Evolutionary conservation across 2,113 vertebrate genomes (phyloP), one percentile per base, ranked within the genome.

Genomic region (Vimba vimba): DNA sequence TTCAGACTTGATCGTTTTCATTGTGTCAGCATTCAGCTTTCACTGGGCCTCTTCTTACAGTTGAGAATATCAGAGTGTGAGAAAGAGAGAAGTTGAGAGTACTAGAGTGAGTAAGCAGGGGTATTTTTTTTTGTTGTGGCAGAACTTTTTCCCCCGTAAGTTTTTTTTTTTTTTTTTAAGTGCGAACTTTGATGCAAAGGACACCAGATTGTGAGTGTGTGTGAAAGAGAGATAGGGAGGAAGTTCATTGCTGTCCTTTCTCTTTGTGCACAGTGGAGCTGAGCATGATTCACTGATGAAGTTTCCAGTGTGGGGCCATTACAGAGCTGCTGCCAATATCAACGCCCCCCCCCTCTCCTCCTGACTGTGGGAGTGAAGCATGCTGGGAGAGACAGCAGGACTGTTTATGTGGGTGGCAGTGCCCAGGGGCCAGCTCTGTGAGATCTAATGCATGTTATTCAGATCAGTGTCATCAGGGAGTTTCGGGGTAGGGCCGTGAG

Each of bases 261-360:
- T 79, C 30, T 83, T 43, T 85, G 43, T 85, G 39, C 43, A 64
- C 50, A 23, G 23, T 62, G 64, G 80, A 87, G 79, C 91, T 92
- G 92, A 93, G 91, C 89, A 91, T 92, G 92, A 94, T 94, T 94
- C 93, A 82, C 91, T 95, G 92, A 94, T 94, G 92, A 92, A 94
- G 89, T 94, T 94, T 94, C 94, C 94, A 94, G 92, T 3, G 85
- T 85, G 62, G 92, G 85, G 91, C 90, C 83, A 88, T 91, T 87
- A 94, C 91, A 90, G 85, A 91, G 89, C 84, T 84, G 59, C 87
- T 94, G 94, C 94, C 94, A 95, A 92, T 90, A 93, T 93, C 91
- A 93, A 91, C 90, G 89, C 92, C 7, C 43, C 43, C 91, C 89
- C 79, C 89, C 89, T 47, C 85, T 69, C 60, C 84, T 57, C 79